Base-by-base conservation (phyloP, 2,797 vertebrate genomes). In the Betta splendens region DNA sequence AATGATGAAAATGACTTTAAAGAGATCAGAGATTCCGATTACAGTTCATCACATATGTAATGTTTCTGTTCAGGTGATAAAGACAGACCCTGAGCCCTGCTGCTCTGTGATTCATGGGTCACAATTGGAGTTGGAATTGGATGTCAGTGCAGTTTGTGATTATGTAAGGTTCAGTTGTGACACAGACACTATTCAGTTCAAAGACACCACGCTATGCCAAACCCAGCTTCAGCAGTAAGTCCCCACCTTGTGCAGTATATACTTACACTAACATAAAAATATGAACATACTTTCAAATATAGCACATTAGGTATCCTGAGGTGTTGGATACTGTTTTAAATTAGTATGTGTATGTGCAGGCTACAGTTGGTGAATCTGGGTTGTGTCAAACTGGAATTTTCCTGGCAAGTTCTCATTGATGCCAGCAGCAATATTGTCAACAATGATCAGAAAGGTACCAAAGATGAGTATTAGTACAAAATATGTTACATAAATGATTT, bases 131-230 rank as follows among this genome's bases (percentile, higher is more conserved):
- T 43, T 94, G 12, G 86, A 89, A 44, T 79, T 99, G 44, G 47
- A 22, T 9, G 64, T 97, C 66, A 96, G 89, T 0, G 93, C 91
- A 26, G 60, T 81, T 0, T 87, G 94, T 69, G 91, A 91, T 83
- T 93, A 91, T 0, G 60, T 85, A 0, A 81, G 91, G 9, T 93
- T 94, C 71, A 77, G 68, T 28, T 91, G 93, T 77, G 69, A 70
- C 8, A 66, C 23, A 0, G 52, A 79, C 0, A 0, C 52, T 0
- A 80, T 98, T 61, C 70, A 42, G 37, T 94, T 97, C 75, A 89
- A 91, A 84, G 92, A 98, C 13, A 96, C 95, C 0, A 63, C 92
- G 68, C 85, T 96, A 42, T 95, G 93, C 85, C 94, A 95, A 74
- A 94, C 87, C 1, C 89, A 92, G 17, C 75, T 80, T 0, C 91